phyloP scores from a whole-genome alignment of 2,888 invertebrate species.

The Acheta domesticus region DNA sequence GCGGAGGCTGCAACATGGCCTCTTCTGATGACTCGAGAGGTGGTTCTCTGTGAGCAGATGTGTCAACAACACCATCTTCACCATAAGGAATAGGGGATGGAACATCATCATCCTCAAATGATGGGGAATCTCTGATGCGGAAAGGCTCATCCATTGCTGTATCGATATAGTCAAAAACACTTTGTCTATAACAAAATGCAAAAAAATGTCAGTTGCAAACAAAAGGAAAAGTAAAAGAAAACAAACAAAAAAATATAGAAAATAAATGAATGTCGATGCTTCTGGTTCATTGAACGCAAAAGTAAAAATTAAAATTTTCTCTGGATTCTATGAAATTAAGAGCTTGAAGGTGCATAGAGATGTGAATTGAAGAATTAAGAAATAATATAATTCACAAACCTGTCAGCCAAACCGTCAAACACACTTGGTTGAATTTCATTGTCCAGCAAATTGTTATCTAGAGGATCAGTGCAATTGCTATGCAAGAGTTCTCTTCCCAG shows the following conservation, averaged over 20 bases:
- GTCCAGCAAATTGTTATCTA: slow-evolving; percentile 42
- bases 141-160: slow-evolving; percentile 26
- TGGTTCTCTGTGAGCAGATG: slow-evolving; percentile 11
- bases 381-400: slow-evolving; percentile 12
- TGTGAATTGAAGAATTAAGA: neutral
- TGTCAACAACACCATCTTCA: slow-evolving; percentile 22
- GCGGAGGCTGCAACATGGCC: neutral
- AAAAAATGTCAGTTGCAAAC: too few relatives aligned
- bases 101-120: neutral
- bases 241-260: too few relatives aligned
- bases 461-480: slow-evolving; percentile 62
- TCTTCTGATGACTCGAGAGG: neutral
- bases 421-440: slow-evolving; percentile 44
- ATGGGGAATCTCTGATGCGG: neutral
- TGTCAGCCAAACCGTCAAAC: slow-evolving; percentile 12
- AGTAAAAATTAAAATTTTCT: too few relatives aligned
- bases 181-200: slow-evolving; percentile 22
- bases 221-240: too few relatives aligned
- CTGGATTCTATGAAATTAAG: too few relatives aligned
- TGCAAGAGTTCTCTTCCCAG: slow-evolving; percentile 55
- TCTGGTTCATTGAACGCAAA: too few relatives aligned
- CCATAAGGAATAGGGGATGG: slow-evolving; percentile 21
- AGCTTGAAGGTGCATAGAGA: neutral
- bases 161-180: slow-evolving; percentile 32
- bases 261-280: too few relatives aligned